A percentile compares a stretch with the other conserved stretches of the same genome.
phyloP scores from a whole-genome alignment of 2,888 invertebrate species.

The Ochropacha duplaris region DNA sequence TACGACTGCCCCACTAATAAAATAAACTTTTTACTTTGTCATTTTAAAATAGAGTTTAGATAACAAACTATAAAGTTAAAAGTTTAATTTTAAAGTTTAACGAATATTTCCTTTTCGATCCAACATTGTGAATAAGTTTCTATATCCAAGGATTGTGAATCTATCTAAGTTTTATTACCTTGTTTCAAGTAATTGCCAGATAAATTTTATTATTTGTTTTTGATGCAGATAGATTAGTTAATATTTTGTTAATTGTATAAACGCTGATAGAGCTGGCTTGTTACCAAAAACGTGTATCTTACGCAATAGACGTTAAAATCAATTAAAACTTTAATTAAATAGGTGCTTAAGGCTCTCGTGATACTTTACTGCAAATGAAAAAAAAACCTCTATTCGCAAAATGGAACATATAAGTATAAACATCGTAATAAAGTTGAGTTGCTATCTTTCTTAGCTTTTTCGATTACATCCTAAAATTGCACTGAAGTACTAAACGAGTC shows the following conservation, averaged over 20 bases:
- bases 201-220: no score
- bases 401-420: neutral
- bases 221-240: no score
- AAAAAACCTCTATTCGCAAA: neutral
- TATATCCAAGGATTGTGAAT: no score
- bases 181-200: no score
- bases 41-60: neutral
- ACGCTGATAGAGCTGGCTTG: no score
- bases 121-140: no score
- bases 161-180: no score
- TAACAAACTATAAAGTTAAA: neutral
- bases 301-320: no score
- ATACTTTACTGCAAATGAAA: neutral
- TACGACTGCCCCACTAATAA: constrained; percentile 16
- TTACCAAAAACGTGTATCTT: no score
- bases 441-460: neutral
- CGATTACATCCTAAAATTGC: constrained; percentile 12
- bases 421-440: neutral
- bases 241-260: no score
- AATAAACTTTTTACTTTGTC: neutral
- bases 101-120: neutral
- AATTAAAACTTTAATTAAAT: no score
- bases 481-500: constrained; percentile 13
- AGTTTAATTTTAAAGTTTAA: neutral
- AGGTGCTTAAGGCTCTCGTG: neutral